A percentile compares a stretch with the other conserved stretches of the same genome.
Evolutionary conservation across 2,888 invertebrate species (phyloP).

Genomic region (Spisula solida): DNA sequence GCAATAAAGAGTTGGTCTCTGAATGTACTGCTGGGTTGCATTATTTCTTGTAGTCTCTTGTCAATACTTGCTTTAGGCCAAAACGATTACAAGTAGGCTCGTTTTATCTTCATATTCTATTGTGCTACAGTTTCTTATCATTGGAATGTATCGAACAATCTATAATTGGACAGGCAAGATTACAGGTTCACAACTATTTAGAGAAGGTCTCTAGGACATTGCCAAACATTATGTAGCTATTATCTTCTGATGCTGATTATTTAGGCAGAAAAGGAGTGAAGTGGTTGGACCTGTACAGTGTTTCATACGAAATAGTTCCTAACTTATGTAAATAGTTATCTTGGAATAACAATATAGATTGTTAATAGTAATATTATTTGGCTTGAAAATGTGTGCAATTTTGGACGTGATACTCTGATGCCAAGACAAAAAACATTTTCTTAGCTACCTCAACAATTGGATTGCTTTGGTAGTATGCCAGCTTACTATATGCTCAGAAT

Average conservation of each 20-base stretch:
- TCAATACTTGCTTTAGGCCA: constrained; percentile 12
- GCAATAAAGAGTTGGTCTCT: constrained; percentile 33
- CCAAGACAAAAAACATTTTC: constrained; percentile 5
- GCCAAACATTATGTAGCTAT: background rate
- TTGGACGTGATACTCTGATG: background rate
- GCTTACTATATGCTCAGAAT: background rate
- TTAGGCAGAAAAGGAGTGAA: background rate
- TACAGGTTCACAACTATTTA: background rate
- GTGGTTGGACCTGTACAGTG: background rate
- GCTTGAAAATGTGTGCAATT: background rate
- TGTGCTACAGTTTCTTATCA: constrained; percentile 6
- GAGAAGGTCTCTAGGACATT: background rate
- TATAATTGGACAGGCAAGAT: background rate
- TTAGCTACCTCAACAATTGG: background rate
- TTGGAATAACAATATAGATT: background rate
- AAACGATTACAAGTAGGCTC: background rate
- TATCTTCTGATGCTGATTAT: background rate
- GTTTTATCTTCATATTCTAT: background rate
- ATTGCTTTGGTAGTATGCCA: constrained; percentile 11
- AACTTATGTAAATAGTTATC: background rate
- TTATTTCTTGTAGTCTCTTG: constrained; percentile 19
- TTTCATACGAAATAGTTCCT: background rate
- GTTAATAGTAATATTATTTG: background rate
- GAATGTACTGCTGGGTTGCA: constrained; percentile 31
- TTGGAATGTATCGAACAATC: background rate